phyloP scores from a whole-genome alignment of 1,140 invertebrate genomes.

The Aphis gossypii region DNA sequence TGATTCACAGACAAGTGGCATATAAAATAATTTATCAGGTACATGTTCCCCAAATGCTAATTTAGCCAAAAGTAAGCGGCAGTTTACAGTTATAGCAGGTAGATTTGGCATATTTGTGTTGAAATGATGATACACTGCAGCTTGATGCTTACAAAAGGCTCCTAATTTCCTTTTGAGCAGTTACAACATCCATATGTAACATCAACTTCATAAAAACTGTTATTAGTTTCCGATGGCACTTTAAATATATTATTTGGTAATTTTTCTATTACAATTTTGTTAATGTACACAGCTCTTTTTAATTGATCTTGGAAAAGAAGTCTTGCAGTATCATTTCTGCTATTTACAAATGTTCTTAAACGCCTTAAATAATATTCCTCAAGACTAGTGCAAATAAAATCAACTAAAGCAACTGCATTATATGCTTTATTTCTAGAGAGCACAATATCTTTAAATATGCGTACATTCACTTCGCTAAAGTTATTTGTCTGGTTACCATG shows the following conservation, averaged over 20 bases:
- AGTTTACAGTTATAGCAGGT: not conserved
- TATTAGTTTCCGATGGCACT: not conserved
- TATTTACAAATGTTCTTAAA: not conserved
- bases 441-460: not conserved
- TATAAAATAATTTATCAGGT: conserved; percentile 11
- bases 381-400: not conserved
- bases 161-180: not conserved
- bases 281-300: not conserved
- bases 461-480: not conserved
- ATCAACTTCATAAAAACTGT: not conserved
- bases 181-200: not conserved
- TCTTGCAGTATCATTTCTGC: not conserved
- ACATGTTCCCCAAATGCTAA: conserved; percentile 15
- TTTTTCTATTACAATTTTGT: not conserved
- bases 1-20: conserved; percentile 6
- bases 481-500: conserved; percentile 5
- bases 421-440: conserved; percentile 3
- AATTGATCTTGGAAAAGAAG: not conserved
- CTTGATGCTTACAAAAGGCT: no score
- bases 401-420: not conserved
- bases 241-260: not conserved
- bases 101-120: not conserved
- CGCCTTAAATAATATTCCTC: not conserved
- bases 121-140: not conserved
- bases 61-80: not conserved